Percentiles rank a stretch among this genome's conserved stretches.
phyloP scores from a whole-genome alignment of 2,113 vertebrate genomes.

The Xiphophorus maculatus region DNA sequence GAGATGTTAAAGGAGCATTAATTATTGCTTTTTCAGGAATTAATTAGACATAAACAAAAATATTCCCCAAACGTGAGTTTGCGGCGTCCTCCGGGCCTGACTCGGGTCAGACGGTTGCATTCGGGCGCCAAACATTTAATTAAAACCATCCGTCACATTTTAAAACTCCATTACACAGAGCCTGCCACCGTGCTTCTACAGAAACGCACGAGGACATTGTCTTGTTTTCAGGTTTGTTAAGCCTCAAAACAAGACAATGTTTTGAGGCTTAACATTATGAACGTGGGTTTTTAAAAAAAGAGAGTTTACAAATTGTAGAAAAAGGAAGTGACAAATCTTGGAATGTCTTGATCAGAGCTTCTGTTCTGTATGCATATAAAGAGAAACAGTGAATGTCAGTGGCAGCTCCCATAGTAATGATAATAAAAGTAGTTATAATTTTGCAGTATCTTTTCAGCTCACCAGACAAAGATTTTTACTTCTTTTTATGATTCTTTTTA shows the following conservation, averaged over 20 bases:
- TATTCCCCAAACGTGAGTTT: background rate
- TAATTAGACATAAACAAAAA: background rate
- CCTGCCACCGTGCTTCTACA: constrained; percentile 24
- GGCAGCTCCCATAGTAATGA: background rate
- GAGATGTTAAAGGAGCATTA: background rate
- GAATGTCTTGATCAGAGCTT: background rate
- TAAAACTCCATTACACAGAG: constrained; percentile 30
- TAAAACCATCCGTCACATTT: constrained; percentile 58
- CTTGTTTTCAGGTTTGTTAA: no score
- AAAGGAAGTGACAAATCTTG: background rate
- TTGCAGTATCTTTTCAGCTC: background rate
- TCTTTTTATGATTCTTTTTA: background rate
- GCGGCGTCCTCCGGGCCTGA: constrained; percentile 23
- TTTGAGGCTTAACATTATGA: background rate
- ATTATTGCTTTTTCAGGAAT: background rate
- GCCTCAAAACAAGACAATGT: no score
- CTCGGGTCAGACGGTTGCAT: constrained; percentile 31
- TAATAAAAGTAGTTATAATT: background rate
- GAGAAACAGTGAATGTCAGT: background rate
- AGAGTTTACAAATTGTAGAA: no score
- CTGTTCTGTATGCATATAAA: background rate
- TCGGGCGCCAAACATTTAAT: constrained; percentile 41
- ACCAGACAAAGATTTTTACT: background rate
- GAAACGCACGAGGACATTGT: background rate
- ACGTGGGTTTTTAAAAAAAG: background rate